Evolutionary conservation across 2,888 invertebrate species (phyloP).

Genomic region (Anodontia alba): DNA sequence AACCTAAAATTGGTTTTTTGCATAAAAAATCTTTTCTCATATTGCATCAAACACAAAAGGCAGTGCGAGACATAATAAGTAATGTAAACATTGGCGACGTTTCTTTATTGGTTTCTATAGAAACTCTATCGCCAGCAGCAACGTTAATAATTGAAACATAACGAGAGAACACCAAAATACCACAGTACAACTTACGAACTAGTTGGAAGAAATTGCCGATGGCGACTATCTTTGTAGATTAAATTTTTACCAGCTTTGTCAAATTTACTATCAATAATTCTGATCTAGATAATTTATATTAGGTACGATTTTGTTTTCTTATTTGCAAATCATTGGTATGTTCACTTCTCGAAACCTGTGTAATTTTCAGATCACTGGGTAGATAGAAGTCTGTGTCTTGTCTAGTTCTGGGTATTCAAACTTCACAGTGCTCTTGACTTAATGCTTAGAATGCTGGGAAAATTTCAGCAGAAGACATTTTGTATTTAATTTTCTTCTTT

Average conservation of each 20-base stretch:
- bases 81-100: neutral
- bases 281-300: neutral
- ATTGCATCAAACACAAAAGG: neutral
- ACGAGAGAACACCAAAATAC: neutral
- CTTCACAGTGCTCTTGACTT: no score
- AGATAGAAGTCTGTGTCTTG: no score
- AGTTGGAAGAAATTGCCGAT: neutral
- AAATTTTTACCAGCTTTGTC: slow-evolving; percentile 1
- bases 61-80: slow-evolving; percentile 3
- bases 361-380: neutral
- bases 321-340: neutral
- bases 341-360: neutral
- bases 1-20: neutral
- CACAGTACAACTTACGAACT: neutral
- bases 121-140: slow-evolving; percentile 8
- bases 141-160: slow-evolving; percentile 6
- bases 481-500: no score
- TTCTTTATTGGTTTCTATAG: slow-evolving; percentile 10
- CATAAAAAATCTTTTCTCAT: slow-evolving; percentile 6
- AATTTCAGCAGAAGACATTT: no score
- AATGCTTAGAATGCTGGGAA: no score
- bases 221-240: slow-evolving; percentile 7
- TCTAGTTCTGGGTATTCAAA: no score
- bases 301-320: neutral
- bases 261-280: slow-evolving; percentile 5